Base-by-base conservation (phyloP, 1,140 invertebrate genomes). In the Macrostomum lignano region DNA sequence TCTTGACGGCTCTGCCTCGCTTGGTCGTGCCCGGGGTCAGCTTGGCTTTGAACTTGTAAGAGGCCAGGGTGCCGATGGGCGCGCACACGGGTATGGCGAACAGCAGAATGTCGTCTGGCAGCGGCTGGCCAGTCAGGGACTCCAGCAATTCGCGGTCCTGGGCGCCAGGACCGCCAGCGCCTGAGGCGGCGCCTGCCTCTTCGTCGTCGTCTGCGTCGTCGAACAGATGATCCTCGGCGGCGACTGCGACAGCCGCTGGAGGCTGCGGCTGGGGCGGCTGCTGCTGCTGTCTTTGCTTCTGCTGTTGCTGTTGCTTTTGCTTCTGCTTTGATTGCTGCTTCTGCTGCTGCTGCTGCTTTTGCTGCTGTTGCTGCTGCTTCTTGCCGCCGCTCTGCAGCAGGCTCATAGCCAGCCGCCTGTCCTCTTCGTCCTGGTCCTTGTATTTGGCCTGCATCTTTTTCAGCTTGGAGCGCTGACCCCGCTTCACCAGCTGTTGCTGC, bases 371-470 rank as follows among this genome's bases (percentile, higher is more conserved):
- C 25, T 34, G 19, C 19, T 26, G 14, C 21, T 34, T 24, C 20
- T 14, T 24, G n/a, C n/a, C 29, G 44, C 40, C 45, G 60, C 74
- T 73, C 36, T 45, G 54, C 7, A 63, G 34, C 36, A 86, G 65
- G 47, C 71, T 65, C 76, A 91, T 79, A 43, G 71, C 61, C 13
- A 79, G 45, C 47, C 68, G 59, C 35, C 74, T 63, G 47, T 94
- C 84, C 47, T 94, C 84, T 31, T 93, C 86, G 57, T 94, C 86
- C 58, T 93, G 82, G 61, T 91, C 71, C 52, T 71, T 77, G 48
- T 94, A 94, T 51, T 93, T 93, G 48, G 78, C 72, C 59, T 84
- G 86, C n/a, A 91, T 82, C 60, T 88, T 93, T 51, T 86, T 88
- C 35, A 82, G 44, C 50, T 84, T 84, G 25, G 70, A 31, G 29